These are phyloP conservation scores for Eptesicus fuscus DNA, from an alignment of 2,113 vertebrate genomes.

Conservation along the genomic window DNA sequence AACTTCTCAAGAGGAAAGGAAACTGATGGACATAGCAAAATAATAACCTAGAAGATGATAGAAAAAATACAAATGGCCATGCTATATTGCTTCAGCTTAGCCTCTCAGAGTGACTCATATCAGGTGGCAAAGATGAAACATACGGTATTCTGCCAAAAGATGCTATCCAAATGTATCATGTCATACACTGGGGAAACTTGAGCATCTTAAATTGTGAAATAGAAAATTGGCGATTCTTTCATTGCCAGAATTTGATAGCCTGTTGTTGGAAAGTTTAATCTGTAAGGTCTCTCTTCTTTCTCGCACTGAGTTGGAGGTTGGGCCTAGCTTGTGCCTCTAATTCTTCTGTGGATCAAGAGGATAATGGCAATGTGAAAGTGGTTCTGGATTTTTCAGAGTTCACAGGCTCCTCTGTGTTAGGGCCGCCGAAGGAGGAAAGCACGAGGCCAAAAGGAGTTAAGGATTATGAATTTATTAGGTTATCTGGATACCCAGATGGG, in stretches of 20 bases:
- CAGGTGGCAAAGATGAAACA: not conserved
- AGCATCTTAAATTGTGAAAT: not conserved
- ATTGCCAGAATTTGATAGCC: not conserved
- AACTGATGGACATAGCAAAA: not conserved
- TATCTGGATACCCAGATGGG: no score
- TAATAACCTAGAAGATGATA: not conserved
- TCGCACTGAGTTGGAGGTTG: not conserved
- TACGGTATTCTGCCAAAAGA: not conserved
- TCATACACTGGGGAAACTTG: not conserved
- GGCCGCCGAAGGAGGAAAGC: no score
- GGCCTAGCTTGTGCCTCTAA: not conserved
- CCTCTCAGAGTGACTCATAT: not conserved
- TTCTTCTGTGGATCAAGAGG: not conserved
- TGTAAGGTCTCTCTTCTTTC: not conserved
- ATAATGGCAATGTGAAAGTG: not conserved
- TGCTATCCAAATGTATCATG: not conserved
- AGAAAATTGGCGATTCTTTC: not conserved
- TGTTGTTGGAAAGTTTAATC: not conserved
- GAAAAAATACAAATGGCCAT: not conserved
- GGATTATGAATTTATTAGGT: no score
- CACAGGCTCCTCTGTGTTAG: not conserved
- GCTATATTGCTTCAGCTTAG: not conserved
- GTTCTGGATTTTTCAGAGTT: not conserved
- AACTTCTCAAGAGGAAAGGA: not conserved
- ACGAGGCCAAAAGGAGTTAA: no score